A percentile compares a stretch with the other conserved stretches of the same genome.
phyloP scores from a whole-genome alignment of 2,113 vertebrate genomes.

The Sula dactylatra region DNA sequence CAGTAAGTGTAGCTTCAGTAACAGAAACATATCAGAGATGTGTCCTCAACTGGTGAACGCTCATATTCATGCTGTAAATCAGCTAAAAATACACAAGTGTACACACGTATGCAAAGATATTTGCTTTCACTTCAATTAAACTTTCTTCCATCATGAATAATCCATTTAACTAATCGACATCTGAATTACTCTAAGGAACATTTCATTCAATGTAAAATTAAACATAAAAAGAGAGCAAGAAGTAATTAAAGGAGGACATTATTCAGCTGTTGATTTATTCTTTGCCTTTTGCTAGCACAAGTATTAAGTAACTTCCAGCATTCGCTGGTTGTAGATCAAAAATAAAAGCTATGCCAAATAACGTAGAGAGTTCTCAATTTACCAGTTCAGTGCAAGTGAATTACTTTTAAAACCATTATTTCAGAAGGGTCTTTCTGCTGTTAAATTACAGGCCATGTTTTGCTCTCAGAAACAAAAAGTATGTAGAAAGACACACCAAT shows the following conservation, averaged over 20 bases:
- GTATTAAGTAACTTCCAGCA: background rate
- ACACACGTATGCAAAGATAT: background rate
- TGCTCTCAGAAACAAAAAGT: background rate
- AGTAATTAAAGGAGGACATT: conserved; percentile 17
- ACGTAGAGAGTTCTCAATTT: background rate
- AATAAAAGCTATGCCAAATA: background rate
- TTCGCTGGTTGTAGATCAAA: background rate
- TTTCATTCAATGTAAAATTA: conserved; percentile 10
- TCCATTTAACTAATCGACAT: conserved; percentile 11
- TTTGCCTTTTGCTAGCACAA: background rate
- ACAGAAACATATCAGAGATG: background rate
- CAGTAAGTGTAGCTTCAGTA: background rate
- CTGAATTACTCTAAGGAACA: conserved; percentile 14
- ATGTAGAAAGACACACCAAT: background rate
- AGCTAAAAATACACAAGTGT: background rate
- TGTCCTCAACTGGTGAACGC: background rate
- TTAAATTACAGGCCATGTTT: background rate
- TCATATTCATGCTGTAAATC: background rate
- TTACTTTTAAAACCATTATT: background rate
- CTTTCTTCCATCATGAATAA: background rate
- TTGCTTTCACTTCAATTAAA: conserved; percentile 8
- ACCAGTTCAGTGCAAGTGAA: background rate
- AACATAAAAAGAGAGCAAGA: conserved; percentile 15
- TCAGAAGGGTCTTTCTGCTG: background rate
- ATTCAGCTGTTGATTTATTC: conserved; percentile 6